Conservation (phyloP, 2,888 invertebrate genomes). For the Tiphia femorata region DNA sequence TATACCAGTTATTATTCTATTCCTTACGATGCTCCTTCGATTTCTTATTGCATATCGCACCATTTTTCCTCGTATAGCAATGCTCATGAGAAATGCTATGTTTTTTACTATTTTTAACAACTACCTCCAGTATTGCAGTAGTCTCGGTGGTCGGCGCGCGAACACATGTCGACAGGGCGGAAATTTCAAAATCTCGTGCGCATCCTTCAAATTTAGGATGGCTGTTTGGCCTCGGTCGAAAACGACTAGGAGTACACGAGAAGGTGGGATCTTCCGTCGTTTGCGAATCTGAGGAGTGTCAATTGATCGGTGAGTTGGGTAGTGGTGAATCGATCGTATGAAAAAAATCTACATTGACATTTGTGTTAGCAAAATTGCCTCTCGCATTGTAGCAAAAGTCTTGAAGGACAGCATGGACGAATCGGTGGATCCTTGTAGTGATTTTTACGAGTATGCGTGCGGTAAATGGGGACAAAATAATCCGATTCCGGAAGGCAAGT, state of each 20-base stretch:
- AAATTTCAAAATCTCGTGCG: not conserved
- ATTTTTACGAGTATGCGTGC: slow-evolving; percentile 50
- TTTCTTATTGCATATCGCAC: no score
- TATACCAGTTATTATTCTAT: not conserved
- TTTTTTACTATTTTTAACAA: slow-evolving; percentile 4
- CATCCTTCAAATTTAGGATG: slow-evolving; percentile 11
- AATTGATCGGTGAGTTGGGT: slow-evolving; percentile 14
- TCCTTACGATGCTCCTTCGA: not conserved
- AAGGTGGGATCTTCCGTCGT: not conserved
- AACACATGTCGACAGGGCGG: not conserved
- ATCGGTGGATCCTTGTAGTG: slow-evolving; percentile 44
- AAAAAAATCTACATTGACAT: not conserved
- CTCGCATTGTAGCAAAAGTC: slow-evolving; percentile 1
- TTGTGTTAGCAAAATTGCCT: no score
- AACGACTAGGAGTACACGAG: not conserved
- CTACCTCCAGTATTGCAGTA: not conserved
- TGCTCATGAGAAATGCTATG: no score
- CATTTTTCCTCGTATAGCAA: no score
- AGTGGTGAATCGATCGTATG: not conserved
- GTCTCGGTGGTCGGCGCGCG: not conserved
- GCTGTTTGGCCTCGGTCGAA: slow-evolving; percentile 9
- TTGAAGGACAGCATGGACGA: slow-evolving; percentile 31
- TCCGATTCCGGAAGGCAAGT: slow-evolving; percentile 30
- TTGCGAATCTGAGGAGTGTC: slow-evolving; percentile 22
- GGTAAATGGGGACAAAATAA: slow-evolving; percentile 39